phyloP scores from a whole-genome alignment of 2,113 vertebrate genomes.

The Forbesichthys agassizii region DNA sequence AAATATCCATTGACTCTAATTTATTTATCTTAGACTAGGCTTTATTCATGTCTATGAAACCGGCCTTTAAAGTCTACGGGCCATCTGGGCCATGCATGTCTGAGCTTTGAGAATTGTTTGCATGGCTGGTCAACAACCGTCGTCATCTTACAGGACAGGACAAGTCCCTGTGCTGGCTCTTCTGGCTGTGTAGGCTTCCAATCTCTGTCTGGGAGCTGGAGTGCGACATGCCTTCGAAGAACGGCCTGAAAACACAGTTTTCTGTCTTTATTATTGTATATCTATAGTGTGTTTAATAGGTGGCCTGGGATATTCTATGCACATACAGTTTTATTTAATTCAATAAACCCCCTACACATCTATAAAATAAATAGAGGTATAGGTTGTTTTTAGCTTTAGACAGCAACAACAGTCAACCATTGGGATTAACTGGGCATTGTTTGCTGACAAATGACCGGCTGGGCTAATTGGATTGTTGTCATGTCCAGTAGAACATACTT shows the following conservation, averaged over 20 bases:
- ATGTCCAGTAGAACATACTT: conserved; percentile 58
- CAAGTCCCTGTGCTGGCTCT: conserved; percentile 83
- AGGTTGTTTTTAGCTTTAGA: not conserved
- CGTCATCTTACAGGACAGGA: conserved; percentile 82
- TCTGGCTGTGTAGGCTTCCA: conserved; percentile 91
- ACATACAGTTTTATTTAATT: too few relatives aligned
- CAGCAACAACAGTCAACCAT: not conserved
- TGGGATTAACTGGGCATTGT: too few relatives aligned
- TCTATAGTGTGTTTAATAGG: too few relatives aligned
- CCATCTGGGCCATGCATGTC: conserved; percentile 16
- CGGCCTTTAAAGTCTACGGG: too few relatives aligned
- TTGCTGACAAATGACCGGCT: too few relatives aligned
- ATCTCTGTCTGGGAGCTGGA: conserved; percentile 95
- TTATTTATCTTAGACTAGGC: too few relatives aligned
- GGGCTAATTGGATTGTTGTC: not conserved
- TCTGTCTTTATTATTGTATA: conserved; percentile 2
- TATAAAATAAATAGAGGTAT: too few relatives aligned
- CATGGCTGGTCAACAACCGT: not conserved
- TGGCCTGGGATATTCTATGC: not conserved
- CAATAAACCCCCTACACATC: too few relatives aligned
- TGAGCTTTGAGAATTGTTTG: conserved; percentile 17
- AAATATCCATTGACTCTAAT: too few relatives aligned
- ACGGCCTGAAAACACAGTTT: conserved; percentile 75
- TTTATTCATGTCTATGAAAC: too few relatives aligned
- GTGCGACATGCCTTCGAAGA: conserved; percentile 94